Base-by-base conservation (phyloP, 2,888 invertebrate genomes). In the Drosophila niveifrons region DNA sequence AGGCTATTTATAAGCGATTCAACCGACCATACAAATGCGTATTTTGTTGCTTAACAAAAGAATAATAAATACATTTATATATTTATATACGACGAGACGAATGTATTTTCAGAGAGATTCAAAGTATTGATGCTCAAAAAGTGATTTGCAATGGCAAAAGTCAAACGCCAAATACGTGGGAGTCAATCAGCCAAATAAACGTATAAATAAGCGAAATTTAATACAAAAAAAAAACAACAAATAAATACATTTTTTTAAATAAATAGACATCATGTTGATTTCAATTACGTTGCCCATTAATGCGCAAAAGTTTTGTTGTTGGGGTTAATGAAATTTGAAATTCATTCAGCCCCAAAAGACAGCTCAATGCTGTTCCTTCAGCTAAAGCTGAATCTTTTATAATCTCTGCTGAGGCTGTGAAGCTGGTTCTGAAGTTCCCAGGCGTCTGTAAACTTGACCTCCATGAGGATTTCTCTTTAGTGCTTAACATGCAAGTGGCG, bases 241-340 rank as follows among this genome's bases (percentile, higher is more conserved):
- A n/a, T n/a, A n/a, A n/a, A n/a, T n/a, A n/a, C n/a, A n/a, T n/a
- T 23, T 23, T 23, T 23, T 23, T 3, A 61, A 59, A 82, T 79
- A 85, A 81, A 75, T 88, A 85, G 86, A 88, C 86, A 85, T 85
- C 86, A 82, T 82, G 82, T 85, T 78, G 82, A 85, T 82, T 82
- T 88, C 88, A 82, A 88, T 82, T 82, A 85, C 76, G 67, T 63
- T 72, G 65, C 52, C 77, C 61, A 72, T 72, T 75, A 75, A 79
- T 71, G 59, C 69, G 72, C 75, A 80, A 47, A 31, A 65, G 75
- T 63, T 67, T 41, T 63, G 66, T 7, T 13, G 2, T 57, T 53
- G 88, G 72, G 88, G 88, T 88, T 88, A 83, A 88, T 88, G 82
- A 77, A 88, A 83, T 88, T 58, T 65, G 18, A 53, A 68, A 65